Base-by-base conservation (phyloP, 2,113 vertebrate species). In the Pseudopodoces humilis region DNA sequence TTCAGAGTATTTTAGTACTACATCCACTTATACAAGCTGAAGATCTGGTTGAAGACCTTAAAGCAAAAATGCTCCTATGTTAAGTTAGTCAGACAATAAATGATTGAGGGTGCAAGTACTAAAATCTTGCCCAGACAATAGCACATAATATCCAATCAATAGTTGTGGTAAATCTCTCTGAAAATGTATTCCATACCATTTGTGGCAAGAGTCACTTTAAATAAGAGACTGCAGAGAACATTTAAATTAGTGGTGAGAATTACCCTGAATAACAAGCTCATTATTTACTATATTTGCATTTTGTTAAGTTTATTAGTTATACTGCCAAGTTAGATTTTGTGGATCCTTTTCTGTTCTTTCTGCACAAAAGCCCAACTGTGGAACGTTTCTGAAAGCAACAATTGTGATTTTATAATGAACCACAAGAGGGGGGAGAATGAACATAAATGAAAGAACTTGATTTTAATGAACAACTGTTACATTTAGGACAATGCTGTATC, bases 401-500 rank as follows among this genome's bases (percentile, higher is more conserved):
- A 92, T 91, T 98, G 98, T 96, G 96, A 97, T 98, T 98, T 97
- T 96, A 86, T 96, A 93, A 95, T 94, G 86, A 96, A 86, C 98
- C 98, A 98, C 98, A 98, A 98, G 98, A 98, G 98, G 98, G 98
- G 85, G 98, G 95, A 97, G 93, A 96, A 91, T 91, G 98, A 97
- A 97, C 97, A 91, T 87, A 95, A 98, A 98, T 98, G 95, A 81
- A 92, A 93, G 83, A 64, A 74, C 69, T 81, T 83, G 86, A 81
- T 92, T 94, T 92, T 69, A 82, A 88, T 84, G 79, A 95, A 94
- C 39, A 86, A 75, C 69, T 49, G 60, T 64, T 94, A 83, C 56
- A 62, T 52, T 86, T 74, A 80, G 60, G 68, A 86, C 52, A 83
- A 56, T 71, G 56, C 6, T 1, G 1, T 75, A 63, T 47, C 41